Evolutionary conservation across 1,140 invertebrate genomes (phyloP).

Genomic region (Musca vetustissima): DNA sequence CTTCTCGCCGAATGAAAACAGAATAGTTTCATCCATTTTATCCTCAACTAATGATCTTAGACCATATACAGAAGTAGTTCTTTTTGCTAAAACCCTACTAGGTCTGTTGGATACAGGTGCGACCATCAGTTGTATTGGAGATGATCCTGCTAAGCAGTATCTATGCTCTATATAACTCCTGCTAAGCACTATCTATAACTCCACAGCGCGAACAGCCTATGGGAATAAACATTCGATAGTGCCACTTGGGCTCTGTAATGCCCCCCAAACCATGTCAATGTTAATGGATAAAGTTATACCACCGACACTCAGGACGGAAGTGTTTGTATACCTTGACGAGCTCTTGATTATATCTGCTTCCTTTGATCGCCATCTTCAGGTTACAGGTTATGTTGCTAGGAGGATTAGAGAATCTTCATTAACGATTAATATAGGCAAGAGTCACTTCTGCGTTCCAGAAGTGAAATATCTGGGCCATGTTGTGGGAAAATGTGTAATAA

Average conservation of each 20-base stretch:
- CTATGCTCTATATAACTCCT: neutral
- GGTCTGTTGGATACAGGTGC: neutral
- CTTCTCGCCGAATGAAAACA: neutral
- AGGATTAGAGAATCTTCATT: neutral
- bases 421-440: conserved; percentile 29
- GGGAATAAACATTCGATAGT: neutral
- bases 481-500: conserved; percentile 35
- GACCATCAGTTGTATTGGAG: neutral
- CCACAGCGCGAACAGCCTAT: neutral
- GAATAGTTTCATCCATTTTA: neutral
- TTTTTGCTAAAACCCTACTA: neutral
- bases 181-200: neutral
- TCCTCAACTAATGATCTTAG: neutral
- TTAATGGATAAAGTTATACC: conserved; percentile 43
- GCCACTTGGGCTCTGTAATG: conserved; percentile 36
- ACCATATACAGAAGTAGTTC: neutral
- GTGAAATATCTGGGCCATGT: conserved; percentile 23
- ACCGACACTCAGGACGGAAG: conserved; percentile 41
- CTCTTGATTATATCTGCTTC: conserved; percentile 15
- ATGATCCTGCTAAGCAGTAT: neutral
- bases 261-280: conserved; percentile 24
- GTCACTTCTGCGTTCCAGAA: conserved; percentile 52
- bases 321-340: conserved; percentile 32
- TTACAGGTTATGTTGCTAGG: conserved; percentile 8
- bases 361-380: conserved; percentile 26